These are phyloP conservation scores for Aromia moschata DNA, from an alignment of 2,888 invertebrate species.

Conservation along the genomic window DNA sequence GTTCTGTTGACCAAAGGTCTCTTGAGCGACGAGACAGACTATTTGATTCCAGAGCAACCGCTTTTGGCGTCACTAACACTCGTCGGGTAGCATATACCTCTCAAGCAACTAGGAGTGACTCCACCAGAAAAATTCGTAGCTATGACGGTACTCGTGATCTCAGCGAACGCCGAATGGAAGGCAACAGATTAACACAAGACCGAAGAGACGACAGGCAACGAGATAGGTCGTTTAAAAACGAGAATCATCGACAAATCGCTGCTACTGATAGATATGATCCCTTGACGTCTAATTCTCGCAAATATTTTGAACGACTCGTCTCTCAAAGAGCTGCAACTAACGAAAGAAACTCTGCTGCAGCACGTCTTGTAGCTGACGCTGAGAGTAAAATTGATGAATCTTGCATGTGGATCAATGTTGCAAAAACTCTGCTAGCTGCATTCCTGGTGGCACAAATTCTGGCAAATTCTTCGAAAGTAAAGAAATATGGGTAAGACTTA, in stretches of 20 bases:
- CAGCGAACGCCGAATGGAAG: not conserved
- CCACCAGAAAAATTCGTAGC: conserved; percentile 30
- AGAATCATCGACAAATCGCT: not conserved
- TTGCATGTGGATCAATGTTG: conserved; percentile 27
- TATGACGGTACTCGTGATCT: conserved; percentile 17
- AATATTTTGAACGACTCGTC: conserved; percentile 5
- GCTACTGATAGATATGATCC: conserved; percentile 4
- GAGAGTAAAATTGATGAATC: conserved; percentile 9
- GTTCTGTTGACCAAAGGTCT: not conserved
- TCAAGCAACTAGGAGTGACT: conserved; percentile 34
- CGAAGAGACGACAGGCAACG: not conserved
- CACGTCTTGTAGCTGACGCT: not conserved
- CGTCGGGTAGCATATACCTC: not conserved
- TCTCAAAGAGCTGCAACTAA: conserved; percentile 1
- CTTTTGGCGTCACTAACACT: not conserved
- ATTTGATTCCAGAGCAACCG: not conserved
- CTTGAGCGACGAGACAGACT: not conserved
- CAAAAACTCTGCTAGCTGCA: conserved; percentile 27
- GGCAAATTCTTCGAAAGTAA: conserved; percentile 29
- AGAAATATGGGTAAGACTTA: conserved; percentile 26
- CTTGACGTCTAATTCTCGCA: conserved; percentile 4
- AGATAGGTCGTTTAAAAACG: not conserved
- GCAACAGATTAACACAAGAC: too few species aligned
- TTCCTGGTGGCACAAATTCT: conserved; percentile 35
- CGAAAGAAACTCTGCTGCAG: not conserved